A percentile compares a stretch with the other conserved stretches of the same genome.
Evolutionary conservation across 2,888 invertebrate genomes (phyloP).

Genomic region (Drosophila maculinotata): DNA sequence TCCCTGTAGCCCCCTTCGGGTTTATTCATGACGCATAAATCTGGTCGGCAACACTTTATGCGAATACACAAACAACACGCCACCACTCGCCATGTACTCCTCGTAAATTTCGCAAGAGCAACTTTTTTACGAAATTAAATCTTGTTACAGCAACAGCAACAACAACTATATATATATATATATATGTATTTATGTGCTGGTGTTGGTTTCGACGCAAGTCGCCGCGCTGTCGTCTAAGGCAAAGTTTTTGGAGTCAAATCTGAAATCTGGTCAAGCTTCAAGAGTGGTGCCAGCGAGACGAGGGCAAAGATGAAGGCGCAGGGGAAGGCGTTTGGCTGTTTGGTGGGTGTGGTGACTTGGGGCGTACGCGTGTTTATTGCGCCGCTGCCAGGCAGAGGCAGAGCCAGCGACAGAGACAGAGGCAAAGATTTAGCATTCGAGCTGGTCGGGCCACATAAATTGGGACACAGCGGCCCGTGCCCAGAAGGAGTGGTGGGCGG

Average conservation of each 20-base stretch:
- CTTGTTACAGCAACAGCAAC: conserved; percentile 70
- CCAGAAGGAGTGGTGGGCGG: conserved; percentile 79
- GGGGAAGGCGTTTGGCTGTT: conserved; percentile 7
- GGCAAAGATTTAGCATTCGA: conserved; percentile 78
- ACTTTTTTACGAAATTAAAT: conserved; percentile 82
- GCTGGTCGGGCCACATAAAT: conserved; percentile 81
- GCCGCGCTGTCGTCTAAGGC: conserved; percentile 59
- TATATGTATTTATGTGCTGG: conserved; percentile 12
- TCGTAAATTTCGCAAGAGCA: conserved; percentile 77
- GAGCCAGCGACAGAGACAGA: conserved; percentile 73
- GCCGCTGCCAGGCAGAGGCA: conserved; percentile 66
- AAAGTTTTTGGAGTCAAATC: conserved; percentile 55
- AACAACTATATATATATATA: conserved; percentile 24
- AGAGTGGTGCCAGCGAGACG: conserved; percentile 17
- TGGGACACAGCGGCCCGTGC: conserved; percentile 54
- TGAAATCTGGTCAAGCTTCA: conserved; percentile 57
- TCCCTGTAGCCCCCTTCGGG: conserved; percentile 60
- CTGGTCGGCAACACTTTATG: conserved; percentile 82
- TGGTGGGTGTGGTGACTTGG: conserved; percentile 64
- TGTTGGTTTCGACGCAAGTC: conserved; percentile 50
- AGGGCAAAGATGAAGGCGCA: conserved; percentile 12
- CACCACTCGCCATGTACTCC: conserved; percentile 80
- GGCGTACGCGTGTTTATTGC: conserved; percentile 80
- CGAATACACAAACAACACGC: conserved; percentile 78
- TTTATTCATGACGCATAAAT: conserved; percentile 84